A percentile compares a stretch with the other conserved stretches of the same genome.
phyloP scores from a whole-genome alignment of 2,888 invertebrate genomes.

The Antheraea assamensis region DNA sequence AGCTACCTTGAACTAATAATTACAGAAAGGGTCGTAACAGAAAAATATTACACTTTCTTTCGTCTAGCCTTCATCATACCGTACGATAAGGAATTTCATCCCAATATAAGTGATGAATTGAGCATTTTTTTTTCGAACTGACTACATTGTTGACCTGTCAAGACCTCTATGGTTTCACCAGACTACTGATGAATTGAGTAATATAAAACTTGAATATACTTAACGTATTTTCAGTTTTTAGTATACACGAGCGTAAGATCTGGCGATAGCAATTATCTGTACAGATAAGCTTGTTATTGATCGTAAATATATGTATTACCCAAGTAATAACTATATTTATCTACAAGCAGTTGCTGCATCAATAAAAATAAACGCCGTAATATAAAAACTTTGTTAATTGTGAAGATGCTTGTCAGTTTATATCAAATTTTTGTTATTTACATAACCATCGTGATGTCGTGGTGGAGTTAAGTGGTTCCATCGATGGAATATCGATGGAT shows the following conservation, averaged over 20 bases:
- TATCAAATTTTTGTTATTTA: background rate
- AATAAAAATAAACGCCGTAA: background rate
- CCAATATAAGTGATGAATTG: too few relatives aligned
- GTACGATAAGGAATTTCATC: too few relatives aligned
- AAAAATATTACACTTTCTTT: too few relatives aligned
- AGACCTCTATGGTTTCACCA: too few relatives aligned
- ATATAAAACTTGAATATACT: background rate
- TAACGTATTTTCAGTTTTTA: background rate
- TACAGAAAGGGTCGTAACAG: too few relatives aligned
- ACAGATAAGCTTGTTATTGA: constrained; percentile 3
- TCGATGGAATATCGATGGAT: too few relatives aligned
- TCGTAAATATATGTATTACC: constrained; percentile 8
- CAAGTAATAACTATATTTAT: constrained; percentile 5
- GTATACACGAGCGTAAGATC: background rate
- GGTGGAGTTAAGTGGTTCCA: too few relatives aligned
- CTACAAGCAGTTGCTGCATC: background rate
- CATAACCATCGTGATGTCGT: background rate
- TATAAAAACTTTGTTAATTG: constrained; percentile 2
- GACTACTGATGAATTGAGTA: background rate
- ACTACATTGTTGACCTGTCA: too few relatives aligned
- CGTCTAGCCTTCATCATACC: too few relatives aligned
- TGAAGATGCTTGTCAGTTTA: background rate
- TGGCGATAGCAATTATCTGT: background rate
- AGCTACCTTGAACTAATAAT: too few relatives aligned
- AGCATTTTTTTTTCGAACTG: too few relatives aligned